phyloP scores from a whole-genome alignment of 2,888 invertebrate genomes.

The Ennomos erosarius region DNA sequence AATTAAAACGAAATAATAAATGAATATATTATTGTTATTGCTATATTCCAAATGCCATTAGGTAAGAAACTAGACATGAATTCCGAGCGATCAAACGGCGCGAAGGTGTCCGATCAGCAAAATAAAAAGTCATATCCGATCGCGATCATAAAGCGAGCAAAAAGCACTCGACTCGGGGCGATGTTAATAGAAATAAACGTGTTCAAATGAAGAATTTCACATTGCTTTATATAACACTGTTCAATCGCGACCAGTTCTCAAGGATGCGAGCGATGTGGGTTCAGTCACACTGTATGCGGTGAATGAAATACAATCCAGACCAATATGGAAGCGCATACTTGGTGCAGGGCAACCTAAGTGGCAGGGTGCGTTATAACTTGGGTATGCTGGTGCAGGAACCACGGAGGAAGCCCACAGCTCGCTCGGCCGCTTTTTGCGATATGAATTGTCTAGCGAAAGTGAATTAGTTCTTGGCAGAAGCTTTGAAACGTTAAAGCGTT shows the following conservation, averaged over 20 bases:
- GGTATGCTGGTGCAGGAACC: conserved; percentile 41
- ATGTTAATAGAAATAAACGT: conserved; percentile 45
- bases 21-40: conserved; percentile 25
- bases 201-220: conserved; percentile 48
- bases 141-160: conserved; percentile 36
- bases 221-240: conserved; percentile 62
- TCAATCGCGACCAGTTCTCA: conserved; percentile 71
- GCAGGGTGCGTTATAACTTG: conserved; percentile 22
- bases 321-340: conserved; percentile 37
- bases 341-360: conserved; percentile 35
- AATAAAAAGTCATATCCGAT: conserved; percentile 40
- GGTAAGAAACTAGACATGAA: conserved; percentile 3
- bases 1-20: conserved; percentile 30
- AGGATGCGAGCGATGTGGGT: conserved; percentile 72
- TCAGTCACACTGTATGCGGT: conserved; percentile 76
- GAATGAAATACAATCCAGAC: conserved; percentile 70
- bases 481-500: neutral
- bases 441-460: conserved; percentile 72
- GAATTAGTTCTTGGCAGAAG: conserved; percentile 62
- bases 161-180: conserved; percentile 10
- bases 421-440: conserved; percentile 67
- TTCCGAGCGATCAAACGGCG: conserved; percentile 21
- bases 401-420: conserved; percentile 43
- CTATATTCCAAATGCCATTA: conserved; percentile 17
- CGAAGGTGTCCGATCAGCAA: conserved; percentile 23